phyloP scores from a whole-genome alignment of 2,797 vertebrate genomes.

The Xyrichtys novacula region DNA sequence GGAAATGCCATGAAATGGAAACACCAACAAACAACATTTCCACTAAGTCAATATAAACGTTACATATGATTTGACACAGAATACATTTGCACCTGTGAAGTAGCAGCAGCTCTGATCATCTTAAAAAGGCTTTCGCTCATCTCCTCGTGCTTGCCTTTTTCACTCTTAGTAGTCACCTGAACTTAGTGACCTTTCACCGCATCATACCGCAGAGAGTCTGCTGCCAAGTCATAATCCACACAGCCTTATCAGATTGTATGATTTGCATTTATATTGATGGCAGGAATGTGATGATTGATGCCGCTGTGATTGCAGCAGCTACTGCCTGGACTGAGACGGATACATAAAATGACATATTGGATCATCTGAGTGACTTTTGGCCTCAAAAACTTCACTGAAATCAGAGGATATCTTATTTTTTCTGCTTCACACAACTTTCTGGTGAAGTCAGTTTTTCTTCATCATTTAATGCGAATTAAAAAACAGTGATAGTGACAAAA shows the following conservation, averaged over 20 bases:
- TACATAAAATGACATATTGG: slow-evolving; percentile 56
- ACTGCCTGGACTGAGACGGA: slow-evolving; percentile 37
- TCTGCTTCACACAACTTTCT: slow-evolving; percentile 13
- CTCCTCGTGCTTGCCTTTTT: slow-evolving; percentile 10
- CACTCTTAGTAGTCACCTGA: slow-evolving; percentile 11
- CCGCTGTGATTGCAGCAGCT: slow-evolving; percentile 20
- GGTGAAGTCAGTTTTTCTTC: too few species aligned
- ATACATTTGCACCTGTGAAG: slow-evolving; percentile 18
- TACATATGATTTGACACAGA: slow-evolving; percentile 11
- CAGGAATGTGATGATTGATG: slow-evolving; percentile 50
- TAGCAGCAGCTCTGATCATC: slow-evolving; percentile 24
- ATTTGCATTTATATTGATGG: slow-evolving; percentile 78
- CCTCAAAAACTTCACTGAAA: slow-evolving; percentile 15
- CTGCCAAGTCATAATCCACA: slow-evolving; percentile 52
- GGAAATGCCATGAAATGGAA: neutral
- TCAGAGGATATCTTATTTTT: slow-evolving; percentile 1
- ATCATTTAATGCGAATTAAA: too few species aligned
- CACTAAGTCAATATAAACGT: neutral
- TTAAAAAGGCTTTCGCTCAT: slow-evolving; percentile 33
- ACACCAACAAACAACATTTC: neutral
- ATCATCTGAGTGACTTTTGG: slow-evolving; percentile 33
- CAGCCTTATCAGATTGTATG: slow-evolving; percentile 37
- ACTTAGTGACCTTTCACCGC: slow-evolving; percentile 60
- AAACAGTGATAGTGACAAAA: too few species aligned
- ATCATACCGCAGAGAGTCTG: slow-evolving; percentile 37